phyloP scores from a whole-genome alignment of 2,113 vertebrate genomes.

The Epinephelus fuscoguttatus region DNA sequence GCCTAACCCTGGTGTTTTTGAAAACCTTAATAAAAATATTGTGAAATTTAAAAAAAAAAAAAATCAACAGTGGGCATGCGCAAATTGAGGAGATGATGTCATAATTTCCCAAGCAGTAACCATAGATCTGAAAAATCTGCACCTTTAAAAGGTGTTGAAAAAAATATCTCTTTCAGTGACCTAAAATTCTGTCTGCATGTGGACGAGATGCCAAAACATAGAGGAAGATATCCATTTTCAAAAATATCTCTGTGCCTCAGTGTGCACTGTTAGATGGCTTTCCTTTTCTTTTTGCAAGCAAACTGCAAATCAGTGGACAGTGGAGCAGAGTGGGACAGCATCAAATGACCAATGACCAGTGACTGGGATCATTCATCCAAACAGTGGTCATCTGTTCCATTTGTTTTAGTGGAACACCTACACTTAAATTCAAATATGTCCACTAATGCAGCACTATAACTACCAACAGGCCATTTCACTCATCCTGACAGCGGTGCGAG shows the following conservation, averaged over 20 bases:
- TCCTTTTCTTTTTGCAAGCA: slow-evolving; percentile 37
- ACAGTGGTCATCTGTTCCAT: slow-evolving; percentile 42
- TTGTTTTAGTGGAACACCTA: slow-evolving; percentile 54
- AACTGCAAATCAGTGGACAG: slow-evolving; percentile 36
- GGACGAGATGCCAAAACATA: no score
- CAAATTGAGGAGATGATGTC: no score
- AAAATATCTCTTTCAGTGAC: no score
- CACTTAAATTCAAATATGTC: slow-evolving; percentile 57
- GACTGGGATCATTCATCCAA: slow-evolving; percentile 38
- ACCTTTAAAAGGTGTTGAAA: no score
- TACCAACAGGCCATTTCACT: slow-evolving; percentile 50
- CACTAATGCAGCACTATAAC: slow-evolving; percentile 42
- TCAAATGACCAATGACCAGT: slow-evolving; percentile 29
- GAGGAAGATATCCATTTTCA: no score
- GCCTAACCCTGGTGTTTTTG: no score
- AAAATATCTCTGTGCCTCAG: not conserved
- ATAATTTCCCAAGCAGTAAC: no score
- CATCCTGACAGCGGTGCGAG: slow-evolving; percentile 14
- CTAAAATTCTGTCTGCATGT: no score
- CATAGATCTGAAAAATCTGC: no score
- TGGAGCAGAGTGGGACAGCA: slow-evolving; percentile 9
- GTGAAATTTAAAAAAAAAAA: no score
- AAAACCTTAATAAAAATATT: no score
- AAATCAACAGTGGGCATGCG: no score
- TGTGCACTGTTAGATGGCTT: slow-evolving; percentile 35